Evolutionary conservation across 2,797 vertebrate genomes (phyloP).

Genomic region (Premnoplex brunnescens): DNA sequence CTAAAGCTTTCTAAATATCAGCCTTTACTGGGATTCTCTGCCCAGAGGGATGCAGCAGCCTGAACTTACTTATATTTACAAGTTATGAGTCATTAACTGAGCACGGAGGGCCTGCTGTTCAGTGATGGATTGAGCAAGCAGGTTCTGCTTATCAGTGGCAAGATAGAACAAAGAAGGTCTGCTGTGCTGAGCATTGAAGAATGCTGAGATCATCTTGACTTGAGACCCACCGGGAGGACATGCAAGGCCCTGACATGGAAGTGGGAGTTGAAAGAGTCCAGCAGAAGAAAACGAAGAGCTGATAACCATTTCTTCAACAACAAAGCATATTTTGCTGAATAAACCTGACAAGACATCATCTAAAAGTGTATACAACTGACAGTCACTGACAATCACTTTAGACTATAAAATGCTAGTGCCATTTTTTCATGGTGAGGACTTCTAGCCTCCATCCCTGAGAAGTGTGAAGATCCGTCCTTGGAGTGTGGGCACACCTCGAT

Average conservation of each 20-base stretch:
- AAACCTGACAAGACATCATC: not conserved
- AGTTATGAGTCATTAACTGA: not conserved
- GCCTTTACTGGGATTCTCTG: not conserved
- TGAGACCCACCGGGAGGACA: not conserved
- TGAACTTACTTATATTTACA: not conserved
- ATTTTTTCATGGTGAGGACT: not conserved
- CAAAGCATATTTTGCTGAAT: not conserved
- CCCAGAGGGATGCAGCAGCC: not conserved
- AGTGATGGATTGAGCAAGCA: not conserved
- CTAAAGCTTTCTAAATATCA: not conserved
- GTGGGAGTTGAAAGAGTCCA: not conserved
- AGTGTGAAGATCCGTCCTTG: not conserved
- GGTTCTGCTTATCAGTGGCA: not conserved
- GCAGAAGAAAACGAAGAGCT: not conserved
- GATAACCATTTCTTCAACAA: not conserved
- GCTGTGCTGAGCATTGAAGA: not conserved
- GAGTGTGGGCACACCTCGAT: not conserved
- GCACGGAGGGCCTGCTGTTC: not conserved
- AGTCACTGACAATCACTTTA: not conserved
- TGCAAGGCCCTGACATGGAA: not conserved
- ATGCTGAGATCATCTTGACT: not conserved
- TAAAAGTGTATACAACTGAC: no score
- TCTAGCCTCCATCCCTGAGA: not conserved
- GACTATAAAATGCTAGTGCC: not conserved
- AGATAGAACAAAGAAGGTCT: not conserved